Percentiles rank a stretch among this genome's conserved stretches.
These are phyloP conservation scores for Drosophila pandora DNA, from an alignment of 1,140 invertebrate genomes.

Conservation along the genomic window DNA sequence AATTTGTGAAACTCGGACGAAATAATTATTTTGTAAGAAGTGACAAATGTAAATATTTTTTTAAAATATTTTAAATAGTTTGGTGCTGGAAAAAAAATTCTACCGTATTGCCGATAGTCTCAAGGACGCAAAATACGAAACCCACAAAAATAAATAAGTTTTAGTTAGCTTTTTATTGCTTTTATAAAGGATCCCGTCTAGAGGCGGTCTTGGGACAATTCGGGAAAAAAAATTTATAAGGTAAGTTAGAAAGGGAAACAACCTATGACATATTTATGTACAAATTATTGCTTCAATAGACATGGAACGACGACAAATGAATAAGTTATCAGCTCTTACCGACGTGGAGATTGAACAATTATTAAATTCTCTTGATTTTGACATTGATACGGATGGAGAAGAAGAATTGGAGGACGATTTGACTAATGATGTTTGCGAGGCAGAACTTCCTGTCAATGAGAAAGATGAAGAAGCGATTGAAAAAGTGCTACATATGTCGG, in stretches of 20 bases:
- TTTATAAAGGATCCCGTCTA: constrained; percentile 6
- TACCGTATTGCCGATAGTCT: constrained; percentile 8
- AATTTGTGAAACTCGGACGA: constrained; percentile 3
- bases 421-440: too few relatives aligned
- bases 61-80: constrained; percentile 14
- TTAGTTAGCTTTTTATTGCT: constrained; percentile 18
- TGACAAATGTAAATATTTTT: constrained; percentile 15
- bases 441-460: too few relatives aligned
- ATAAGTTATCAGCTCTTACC: constrained; percentile 11
- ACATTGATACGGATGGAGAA: constrained; percentile 13
- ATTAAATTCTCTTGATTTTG: constrained; percentile 9
- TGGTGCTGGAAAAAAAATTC: constrained; percentile 17
- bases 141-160: constrained; percentile 1
- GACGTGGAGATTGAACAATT: constrained; percentile 4
- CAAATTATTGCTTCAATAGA: neutral
- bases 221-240: neutral
- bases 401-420: constrained; percentile 12
- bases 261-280: neutral
- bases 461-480: too few relatives aligned
- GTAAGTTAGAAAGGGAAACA: neutral
- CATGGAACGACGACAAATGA: constrained; percentile 5
- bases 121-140: constrained; percentile 6
- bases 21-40: constrained; percentile 14
- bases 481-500: too few relatives aligned
- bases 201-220: constrained; percentile 14